Evolutionary conservation across 2,113 vertebrate genomes (phyloP).

Genomic region (Hippocampus mohnikei): DNA sequence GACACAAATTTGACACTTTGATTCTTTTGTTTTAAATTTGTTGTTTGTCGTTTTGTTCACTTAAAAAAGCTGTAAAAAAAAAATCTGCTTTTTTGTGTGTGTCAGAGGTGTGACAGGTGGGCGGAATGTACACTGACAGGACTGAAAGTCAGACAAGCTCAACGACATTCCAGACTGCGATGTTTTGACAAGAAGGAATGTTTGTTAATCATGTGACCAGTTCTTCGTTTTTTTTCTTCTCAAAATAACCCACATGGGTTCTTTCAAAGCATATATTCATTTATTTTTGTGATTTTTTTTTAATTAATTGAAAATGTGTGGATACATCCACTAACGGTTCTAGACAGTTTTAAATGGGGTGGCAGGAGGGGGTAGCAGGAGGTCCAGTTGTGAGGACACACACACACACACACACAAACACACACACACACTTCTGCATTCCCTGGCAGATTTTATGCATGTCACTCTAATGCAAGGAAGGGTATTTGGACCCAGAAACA

Average conservation of each 20-base stretch:
- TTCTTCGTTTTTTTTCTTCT: background rate
- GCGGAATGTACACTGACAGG: background rate
- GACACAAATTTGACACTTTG: too few species aligned
- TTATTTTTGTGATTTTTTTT: background rate
- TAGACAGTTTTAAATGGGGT: too few species aligned
- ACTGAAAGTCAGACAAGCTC: constrained; percentile 13
- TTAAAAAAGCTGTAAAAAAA: background rate
- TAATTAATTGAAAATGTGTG: too few species aligned
- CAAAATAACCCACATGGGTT: background rate
- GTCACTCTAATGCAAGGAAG: too few species aligned
- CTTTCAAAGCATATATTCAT: background rate
- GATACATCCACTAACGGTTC: too few species aligned
- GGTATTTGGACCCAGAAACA: too few species aligned
- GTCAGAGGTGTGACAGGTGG: background rate
- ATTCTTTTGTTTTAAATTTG: background rate
- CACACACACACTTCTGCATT: too few species aligned
- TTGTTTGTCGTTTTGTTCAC: background rate
- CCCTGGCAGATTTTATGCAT: too few species aligned
- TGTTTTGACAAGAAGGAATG: constrained; percentile 18
- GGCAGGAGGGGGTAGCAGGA: too few species aligned
- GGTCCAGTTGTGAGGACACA: too few species aligned
- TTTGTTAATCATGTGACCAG: constrained; percentile 5
- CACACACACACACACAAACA: too few species aligned
- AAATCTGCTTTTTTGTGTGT: background rate
- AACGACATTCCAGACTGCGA: constrained; percentile 12